phyloP scores from a whole-genome alignment of 2,797 vertebrate genomes.

The Lycodopsis pacificus region DNA sequence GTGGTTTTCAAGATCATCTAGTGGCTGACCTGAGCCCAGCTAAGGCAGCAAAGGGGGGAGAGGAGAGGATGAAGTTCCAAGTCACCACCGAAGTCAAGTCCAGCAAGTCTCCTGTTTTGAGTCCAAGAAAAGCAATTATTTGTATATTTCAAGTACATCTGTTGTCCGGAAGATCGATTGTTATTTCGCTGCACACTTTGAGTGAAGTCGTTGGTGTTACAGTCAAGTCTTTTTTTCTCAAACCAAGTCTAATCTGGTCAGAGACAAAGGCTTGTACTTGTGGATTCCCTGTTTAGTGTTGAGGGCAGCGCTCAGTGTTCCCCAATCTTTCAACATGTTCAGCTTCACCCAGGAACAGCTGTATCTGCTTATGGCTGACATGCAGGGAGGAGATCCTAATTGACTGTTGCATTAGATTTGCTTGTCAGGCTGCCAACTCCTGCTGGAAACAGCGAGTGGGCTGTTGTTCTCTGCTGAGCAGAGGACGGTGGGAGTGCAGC shows the following conservation, averaged over 20 bases:
- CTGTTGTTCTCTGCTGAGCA: slow-evolving; percentile 15
- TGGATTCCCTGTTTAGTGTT: slow-evolving; percentile 48
- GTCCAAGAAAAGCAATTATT: not conserved
- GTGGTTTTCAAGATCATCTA: not conserved
- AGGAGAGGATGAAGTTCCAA: not conserved
- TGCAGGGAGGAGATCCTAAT: slow-evolving; percentile 61
- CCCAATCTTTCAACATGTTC: slow-evolving; percentile 57
- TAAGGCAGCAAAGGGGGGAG: not conserved
- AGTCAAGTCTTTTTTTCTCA: not conserved
- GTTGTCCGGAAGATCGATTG: too few relatives aligned
- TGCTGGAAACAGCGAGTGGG: slow-evolving; percentile 37
- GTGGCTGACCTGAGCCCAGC: not conserved
- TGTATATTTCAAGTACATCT: not conserved
- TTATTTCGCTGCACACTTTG: not conserved
- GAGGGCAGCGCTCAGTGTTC: slow-evolving; percentile 42
- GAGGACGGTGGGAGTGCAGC: not conserved
- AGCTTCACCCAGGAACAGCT: slow-evolving; percentile 66
- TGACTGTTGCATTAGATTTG: slow-evolving; percentile 72
- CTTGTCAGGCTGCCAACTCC: slow-evolving; percentile 58
- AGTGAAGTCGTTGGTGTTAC: not conserved
- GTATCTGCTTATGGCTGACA: slow-evolving; percentile 64
- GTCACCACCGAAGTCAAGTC: not conserved
- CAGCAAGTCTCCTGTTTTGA: not conserved
- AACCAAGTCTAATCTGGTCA: slow-evolving; percentile 2
- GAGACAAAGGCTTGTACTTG: slow-evolving; percentile 24